These are phyloP conservation scores for Nestor notabilis DNA, from an alignment of 2,113 vertebrate genomes.

Conservation along the genomic window DNA sequence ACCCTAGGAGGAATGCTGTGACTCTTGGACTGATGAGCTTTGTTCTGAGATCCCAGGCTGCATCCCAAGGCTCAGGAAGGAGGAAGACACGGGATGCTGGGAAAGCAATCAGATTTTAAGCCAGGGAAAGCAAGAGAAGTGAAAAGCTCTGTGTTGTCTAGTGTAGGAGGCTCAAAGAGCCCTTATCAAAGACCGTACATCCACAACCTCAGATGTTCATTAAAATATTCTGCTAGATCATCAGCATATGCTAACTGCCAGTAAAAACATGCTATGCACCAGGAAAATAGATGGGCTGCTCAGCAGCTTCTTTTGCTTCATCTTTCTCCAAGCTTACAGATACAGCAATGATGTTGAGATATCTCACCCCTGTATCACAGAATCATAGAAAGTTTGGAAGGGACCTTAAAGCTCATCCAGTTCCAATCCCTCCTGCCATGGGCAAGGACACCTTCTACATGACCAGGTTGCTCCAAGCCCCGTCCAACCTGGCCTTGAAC, in stretches of 20 bases:
- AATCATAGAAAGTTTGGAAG: neutral
- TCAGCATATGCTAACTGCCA: neutral
- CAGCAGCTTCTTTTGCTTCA: neutral
- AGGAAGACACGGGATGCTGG: neutral
- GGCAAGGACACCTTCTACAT: neutral
- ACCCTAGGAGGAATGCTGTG: neutral
- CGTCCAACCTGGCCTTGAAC: neutral
- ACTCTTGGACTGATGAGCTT: neutral
- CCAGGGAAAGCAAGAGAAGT: neutral
- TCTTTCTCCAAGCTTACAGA: neutral
- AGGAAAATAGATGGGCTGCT: neutral
- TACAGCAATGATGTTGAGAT: too few species aligned
- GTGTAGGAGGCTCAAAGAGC: neutral
- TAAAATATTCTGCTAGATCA: neutral
- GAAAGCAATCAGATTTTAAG: too few species aligned
- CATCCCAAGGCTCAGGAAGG: rapidly evolving
- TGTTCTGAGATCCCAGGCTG: neutral
- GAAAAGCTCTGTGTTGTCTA: neutral
- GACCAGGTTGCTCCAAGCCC: neutral
- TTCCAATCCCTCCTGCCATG: neutral
- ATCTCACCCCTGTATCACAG: neutral
- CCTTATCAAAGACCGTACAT: neutral
- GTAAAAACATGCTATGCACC: neutral
- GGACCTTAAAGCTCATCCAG: neutral
- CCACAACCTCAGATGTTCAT: neutral